These are phyloP conservation scores for Hirtodrosophila alboralis DNA, from an alignment of 2,888 invertebrate genomes.

Conservation along the genomic window DNA sequence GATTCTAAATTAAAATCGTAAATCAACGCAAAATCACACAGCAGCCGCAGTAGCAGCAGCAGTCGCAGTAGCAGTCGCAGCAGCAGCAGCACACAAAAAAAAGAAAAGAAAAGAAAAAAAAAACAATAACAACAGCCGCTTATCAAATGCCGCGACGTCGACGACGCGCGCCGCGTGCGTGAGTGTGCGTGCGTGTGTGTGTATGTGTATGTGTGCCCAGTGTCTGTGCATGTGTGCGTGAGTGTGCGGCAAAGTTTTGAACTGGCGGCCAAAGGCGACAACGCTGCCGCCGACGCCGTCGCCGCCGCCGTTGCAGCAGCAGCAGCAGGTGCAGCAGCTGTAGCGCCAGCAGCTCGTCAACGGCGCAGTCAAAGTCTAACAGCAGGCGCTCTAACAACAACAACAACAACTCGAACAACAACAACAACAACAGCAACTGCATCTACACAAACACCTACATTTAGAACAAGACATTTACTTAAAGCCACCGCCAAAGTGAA, in stretches of 20 bases:
- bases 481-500: constrained; percentile 79
- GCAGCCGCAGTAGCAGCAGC: constrained; percentile 14
- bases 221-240: constrained; percentile 55
- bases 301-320: constrained; percentile 34
- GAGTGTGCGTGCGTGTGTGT: constrained; percentile 35
- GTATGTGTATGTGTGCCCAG: constrained; percentile 11
- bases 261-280: constrained; percentile 76
- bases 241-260: constrained; percentile 63
- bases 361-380: constrained; percentile 65
- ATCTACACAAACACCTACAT: constrained; percentile 54
- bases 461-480: constrained; percentile 70
- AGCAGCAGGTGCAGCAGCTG: constrained; percentile 38
- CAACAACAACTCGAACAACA: constrained; percentile 11
- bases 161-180: constrained; percentile 66
- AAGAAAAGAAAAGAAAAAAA: no score
- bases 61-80: neutral
- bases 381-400: constrained; percentile 28
- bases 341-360: constrained; percentile 58
- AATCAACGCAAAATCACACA: constrained; percentile 48
- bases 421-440: constrained; percentile 33
- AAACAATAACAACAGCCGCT: constrained; percentile 38
- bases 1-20: constrained; percentile 56
- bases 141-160: constrained; percentile 73
- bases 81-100: neutral
- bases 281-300: constrained; percentile 54